Evolutionary conservation across 2,888 invertebrate genomes (phyloP).

Genomic region (Fragum fragum): DNA sequence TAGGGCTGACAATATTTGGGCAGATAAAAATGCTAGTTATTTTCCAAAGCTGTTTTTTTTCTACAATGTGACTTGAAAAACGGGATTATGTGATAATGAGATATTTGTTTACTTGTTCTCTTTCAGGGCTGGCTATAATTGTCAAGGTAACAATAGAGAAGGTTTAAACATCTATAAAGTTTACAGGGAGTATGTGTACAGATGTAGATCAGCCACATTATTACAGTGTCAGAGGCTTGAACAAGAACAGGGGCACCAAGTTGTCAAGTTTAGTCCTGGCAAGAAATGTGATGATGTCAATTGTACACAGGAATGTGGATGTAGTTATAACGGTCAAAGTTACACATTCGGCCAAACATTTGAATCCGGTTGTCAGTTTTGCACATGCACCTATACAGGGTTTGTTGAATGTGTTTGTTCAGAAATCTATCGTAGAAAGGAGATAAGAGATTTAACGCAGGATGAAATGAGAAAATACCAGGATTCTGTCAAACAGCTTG

Average conservation of each 20-base stretch:
- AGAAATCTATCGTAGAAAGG: conserved; percentile 76
- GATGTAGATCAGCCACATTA: conserved; percentile 77
- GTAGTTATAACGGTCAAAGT: conserved; percentile 77
- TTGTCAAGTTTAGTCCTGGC: conserved; percentile 81
- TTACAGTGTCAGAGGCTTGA: conserved; percentile 80
- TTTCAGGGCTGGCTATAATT: conserved; percentile 82
- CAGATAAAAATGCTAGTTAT: too few relatives aligned
- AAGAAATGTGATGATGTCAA: conserved; percentile 79
- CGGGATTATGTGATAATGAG: too few relatives aligned
- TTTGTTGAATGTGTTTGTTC: conserved; percentile 75
- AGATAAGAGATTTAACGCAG: conserved; percentile 82
- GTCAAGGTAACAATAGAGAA: conserved; percentile 80
- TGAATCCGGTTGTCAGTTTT: conserved; percentile 78
- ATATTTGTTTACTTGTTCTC: too few relatives aligned
- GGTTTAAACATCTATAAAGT: conserved; percentile 80
- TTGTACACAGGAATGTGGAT: conserved; percentile 82
- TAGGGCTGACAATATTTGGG: too few relatives aligned
- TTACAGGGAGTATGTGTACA: conserved; percentile 78
- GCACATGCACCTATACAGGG: conserved; percentile 76
- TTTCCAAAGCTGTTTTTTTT: too few relatives aligned
- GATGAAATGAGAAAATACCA: conserved; percentile 82
- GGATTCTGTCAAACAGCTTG: conserved; percentile 76
- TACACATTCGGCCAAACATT: conserved; percentile 77
- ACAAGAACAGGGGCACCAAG: conserved; percentile 65
- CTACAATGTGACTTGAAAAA: too few relatives aligned